Percentiles rank a stretch among this genome's conserved stretches.
These are phyloP conservation scores for Porites lobata DNA, from an alignment of 92 coral and sea anemone species.

Conservation along the genomic window DNA sequence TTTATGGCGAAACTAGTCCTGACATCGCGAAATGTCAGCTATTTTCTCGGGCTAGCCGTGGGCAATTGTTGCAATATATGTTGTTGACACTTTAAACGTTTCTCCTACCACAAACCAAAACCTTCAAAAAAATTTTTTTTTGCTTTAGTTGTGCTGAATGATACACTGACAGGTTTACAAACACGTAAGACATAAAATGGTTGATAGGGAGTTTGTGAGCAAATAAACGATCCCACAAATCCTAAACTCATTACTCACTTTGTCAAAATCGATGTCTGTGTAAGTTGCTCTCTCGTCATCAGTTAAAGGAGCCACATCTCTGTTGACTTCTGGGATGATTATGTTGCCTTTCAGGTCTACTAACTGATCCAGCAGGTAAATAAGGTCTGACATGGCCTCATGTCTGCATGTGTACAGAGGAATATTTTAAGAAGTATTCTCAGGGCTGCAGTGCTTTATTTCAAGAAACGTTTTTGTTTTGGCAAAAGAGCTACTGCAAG, in stretches of 20 bases:
- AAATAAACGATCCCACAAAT: too few species aligned
- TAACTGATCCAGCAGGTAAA: constrained; percentile 74
- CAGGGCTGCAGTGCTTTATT: too few species aligned
- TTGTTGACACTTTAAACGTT: too few species aligned
- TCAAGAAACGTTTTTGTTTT: too few species aligned
- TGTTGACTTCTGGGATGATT: constrained; percentile 79
- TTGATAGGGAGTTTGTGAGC: neutral
- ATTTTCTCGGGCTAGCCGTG: too few species aligned
- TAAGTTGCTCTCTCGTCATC: constrained; percentile 86
- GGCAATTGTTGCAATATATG: too few species aligned
- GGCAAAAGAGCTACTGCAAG: too few species aligned
- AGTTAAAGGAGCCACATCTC: constrained; percentile 75
- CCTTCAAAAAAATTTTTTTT: too few species aligned
- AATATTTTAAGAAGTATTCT: neutral
- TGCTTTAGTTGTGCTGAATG: too few species aligned
- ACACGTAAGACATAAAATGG: neutral
- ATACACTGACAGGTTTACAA: neutral
- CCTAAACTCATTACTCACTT: constrained; percentile 51
- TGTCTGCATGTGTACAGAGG: constrained; percentile 61
- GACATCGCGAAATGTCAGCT: too few species aligned
- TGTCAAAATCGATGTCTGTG: constrained; percentile 84
- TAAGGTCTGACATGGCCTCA: constrained; percentile 95
- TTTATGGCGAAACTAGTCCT: too few species aligned
- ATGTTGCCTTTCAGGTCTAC: constrained; percentile 91
- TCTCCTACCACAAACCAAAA: too few species aligned